Conservation (phyloP, 1,140 invertebrate species). For the Zaprionus lachaisei region DNA sequence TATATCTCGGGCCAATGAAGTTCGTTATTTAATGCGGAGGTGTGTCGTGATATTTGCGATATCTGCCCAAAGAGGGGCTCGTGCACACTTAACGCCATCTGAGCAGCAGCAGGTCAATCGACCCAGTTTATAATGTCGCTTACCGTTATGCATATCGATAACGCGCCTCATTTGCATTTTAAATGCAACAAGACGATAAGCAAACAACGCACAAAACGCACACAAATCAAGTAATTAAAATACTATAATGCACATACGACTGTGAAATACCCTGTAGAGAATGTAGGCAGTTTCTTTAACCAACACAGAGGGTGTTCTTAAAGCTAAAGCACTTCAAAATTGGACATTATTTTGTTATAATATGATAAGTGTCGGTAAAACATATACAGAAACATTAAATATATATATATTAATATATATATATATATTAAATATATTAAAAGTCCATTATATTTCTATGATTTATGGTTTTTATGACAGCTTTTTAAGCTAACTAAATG, state of each 20-base stretch:
- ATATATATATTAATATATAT: no score
- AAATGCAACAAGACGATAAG: background rate
- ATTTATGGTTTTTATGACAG: no score
- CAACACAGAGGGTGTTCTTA: no score
- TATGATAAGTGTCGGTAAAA: no score
- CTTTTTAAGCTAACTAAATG: no score
- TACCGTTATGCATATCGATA: slow-evolving; percentile 6
- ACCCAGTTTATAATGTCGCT: slow-evolving; percentile 7
- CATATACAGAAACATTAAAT: no score
- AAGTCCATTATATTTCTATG: no score
- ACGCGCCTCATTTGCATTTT: background rate
- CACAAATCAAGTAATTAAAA: background rate
- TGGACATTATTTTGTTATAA: no score
- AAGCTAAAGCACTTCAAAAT: no score
- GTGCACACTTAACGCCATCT: background rate
- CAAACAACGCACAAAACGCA: background rate
- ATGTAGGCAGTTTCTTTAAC: no score
- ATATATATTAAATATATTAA: no score
- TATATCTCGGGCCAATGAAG: background rate
- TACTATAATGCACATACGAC: background rate
- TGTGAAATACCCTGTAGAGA: background rate
- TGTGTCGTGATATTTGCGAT: background rate
- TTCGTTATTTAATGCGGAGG: slow-evolving; percentile 1
- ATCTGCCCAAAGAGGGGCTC: background rate
- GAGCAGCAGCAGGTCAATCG: background rate